phyloP scores from a whole-genome alignment of 2,113 vertebrate genomes.

The Rhineura floridana region DNA sequence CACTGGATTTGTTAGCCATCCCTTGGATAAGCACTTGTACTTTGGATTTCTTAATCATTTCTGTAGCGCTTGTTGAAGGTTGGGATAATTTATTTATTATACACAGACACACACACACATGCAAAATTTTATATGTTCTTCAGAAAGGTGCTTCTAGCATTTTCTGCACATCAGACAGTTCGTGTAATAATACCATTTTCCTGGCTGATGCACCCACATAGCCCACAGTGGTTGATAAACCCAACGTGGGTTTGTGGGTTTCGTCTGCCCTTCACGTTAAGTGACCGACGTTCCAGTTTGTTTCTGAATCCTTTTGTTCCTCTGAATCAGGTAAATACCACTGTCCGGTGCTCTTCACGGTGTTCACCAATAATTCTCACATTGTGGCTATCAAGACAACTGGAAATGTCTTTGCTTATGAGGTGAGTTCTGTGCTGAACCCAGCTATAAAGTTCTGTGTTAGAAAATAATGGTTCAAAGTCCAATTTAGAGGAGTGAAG shows the following conservation, averaged over 20 bases:
- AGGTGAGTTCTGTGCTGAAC: conserved; percentile 76
- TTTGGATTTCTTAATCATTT: too few species aligned
- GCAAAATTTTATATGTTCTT: background rate
- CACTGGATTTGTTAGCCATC: background rate
- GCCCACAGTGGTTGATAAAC: too few species aligned
- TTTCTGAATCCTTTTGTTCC: background rate
- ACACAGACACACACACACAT: too few species aligned
- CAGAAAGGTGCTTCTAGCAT: background rate
- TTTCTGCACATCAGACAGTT: background rate
- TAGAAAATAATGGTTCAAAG: background rate
- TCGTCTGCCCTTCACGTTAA: too few species aligned
- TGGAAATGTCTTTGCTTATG: conserved; percentile 92
- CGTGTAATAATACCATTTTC: too few species aligned
- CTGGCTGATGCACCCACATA: too few species aligned
- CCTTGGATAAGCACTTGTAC: too few species aligned
- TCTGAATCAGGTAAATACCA: conserved; percentile 88
- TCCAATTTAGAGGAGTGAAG: too few species aligned
- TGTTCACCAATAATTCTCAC: conserved; percentile 97
- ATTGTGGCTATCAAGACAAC: conserved; percentile 92
- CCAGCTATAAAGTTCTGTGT: background rate
- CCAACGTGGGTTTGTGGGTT: too few species aligned
- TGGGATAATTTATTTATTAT: too few species aligned
- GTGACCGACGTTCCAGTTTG: background rate
- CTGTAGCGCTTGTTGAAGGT: too few species aligned
- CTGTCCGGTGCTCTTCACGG: conserved; percentile 92